Evolutionary conservation across 2,888 invertebrate genomes (phyloP).

Genomic region (Drosophila borealis): DNA sequence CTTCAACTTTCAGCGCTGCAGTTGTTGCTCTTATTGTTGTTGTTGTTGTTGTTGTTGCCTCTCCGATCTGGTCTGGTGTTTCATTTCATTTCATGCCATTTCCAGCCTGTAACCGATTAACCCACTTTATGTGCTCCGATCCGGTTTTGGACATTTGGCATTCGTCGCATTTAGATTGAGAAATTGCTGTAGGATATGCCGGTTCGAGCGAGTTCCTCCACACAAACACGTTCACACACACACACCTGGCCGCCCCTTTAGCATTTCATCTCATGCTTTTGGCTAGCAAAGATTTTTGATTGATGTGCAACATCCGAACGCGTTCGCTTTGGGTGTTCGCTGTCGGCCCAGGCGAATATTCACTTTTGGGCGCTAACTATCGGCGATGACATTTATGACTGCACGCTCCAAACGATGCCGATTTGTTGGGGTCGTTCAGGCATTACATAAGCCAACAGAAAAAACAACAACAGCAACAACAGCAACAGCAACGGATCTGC

Average conservation of each 20-base stretch:
- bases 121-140: constrained; percentile 55
- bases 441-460: constrained; percentile 30
- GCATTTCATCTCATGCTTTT: background rate
- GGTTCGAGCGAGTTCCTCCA: constrained; percentile 4
- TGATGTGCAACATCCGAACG: constrained; percentile 3
- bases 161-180: constrained; percentile 42
- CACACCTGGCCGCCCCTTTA: background rate
- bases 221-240: no score
- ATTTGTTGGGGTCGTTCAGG: constrained; percentile 28
- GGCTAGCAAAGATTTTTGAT: constrained; percentile 13
- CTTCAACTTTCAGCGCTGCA: constrained; percentile 48
- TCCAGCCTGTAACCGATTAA: constrained; percentile 74
- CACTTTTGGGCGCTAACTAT: constrained; percentile 34
- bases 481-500: constrained; percentile 4
- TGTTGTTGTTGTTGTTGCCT: constrained; percentile 17
- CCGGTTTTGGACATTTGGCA: constrained; percentile 53
- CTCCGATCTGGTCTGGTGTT: constrained; percentile 36
- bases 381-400: constrained; percentile 43
- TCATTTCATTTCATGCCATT: constrained; percentile 50
- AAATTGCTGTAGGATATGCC: constrained; percentile 52
- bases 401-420: constrained; percentile 14
- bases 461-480: background rate
- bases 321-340: constrained; percentile 16
- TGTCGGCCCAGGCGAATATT: constrained; percentile 10
- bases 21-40: constrained; percentile 11